Conservation (phyloP, 2,888 invertebrate genomes). For the Vanessa cardui region DNA sequence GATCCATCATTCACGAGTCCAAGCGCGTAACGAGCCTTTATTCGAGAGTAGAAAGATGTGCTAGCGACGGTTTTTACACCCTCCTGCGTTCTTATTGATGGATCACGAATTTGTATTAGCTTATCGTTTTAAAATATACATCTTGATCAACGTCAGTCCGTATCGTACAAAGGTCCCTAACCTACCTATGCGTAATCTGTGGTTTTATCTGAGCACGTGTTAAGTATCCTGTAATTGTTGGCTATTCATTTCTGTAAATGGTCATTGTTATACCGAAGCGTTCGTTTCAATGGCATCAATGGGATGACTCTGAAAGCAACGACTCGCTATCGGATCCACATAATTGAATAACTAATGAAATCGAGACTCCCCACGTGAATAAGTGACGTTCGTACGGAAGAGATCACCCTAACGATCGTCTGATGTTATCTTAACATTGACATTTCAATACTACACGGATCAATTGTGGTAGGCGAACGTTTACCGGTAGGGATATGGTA, state of each 20-base stretch:
- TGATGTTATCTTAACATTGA: constrained; percentile 73
- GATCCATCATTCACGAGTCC: constrained; percentile 75
- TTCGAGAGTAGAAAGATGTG: constrained; percentile 63
- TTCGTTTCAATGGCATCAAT: constrained; percentile 58
- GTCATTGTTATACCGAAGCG: constrained; percentile 59
- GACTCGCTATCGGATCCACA: constrained; percentile 70
- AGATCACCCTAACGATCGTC: constrained; percentile 69
- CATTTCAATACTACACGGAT: constrained; percentile 80
- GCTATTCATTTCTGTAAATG: constrained; percentile 51
- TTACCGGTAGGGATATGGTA: constrained; percentile 17
- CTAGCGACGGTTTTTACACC: constrained; percentile 66
- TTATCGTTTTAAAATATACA: constrained; percentile 53
- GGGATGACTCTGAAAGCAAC: constrained; percentile 58
- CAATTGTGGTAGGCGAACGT: constrained; percentile 45
- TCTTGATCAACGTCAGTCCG: constrained; percentile 53
- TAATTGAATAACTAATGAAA: constrained; percentile 77
- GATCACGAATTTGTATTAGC: constrained; percentile 68
- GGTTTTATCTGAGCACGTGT: constrained; percentile 39
- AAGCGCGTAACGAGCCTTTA: constrained; percentile 78
- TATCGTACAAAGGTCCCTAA: constrained; percentile 47
- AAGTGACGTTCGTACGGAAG: constrained; percentile 54
- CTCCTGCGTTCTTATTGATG: constrained; percentile 57
- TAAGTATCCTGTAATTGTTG: constrained; percentile 41
- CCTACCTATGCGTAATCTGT: constrained; percentile 43
- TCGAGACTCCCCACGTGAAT: constrained; percentile 54